Conservation (phyloP, 92 coral and sea anemone species). For the Isaurus tuberculatus region DNA sequence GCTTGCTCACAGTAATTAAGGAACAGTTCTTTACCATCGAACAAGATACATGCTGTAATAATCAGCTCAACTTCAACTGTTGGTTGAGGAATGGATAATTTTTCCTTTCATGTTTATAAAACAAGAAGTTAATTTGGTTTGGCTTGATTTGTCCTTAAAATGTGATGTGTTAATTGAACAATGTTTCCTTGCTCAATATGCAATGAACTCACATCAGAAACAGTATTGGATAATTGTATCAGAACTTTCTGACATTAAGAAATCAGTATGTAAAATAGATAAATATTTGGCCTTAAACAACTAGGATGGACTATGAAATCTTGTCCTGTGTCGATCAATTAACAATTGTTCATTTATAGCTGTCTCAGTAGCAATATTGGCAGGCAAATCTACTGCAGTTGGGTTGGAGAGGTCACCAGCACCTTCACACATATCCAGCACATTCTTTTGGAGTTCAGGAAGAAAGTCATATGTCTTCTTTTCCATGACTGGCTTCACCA, state of each 20-base stretch:
- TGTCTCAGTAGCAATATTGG: conserved; percentile 42
- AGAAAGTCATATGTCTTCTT: conserved; percentile 28
- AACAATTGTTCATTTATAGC: conserved; percentile 37
- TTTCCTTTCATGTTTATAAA: neutral
- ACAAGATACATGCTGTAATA: conserved; percentile 18
- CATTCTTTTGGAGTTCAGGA: conserved; percentile 14
- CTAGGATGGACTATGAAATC: conserved; percentile 13
- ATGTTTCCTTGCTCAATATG: conserved; percentile 18
- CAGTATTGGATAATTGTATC: neutral
- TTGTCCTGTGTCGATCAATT: conserved; percentile 24
- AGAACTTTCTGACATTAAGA: conserved; percentile 8
- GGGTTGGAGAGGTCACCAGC: neutral
- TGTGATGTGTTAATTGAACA: neutral
- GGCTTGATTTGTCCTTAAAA: neutral
- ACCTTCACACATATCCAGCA: conserved; percentile 31
- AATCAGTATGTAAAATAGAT: neutral
- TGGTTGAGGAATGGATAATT: neutral
- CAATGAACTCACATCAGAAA: neutral
- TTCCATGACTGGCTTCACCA: conserved; percentile 40
- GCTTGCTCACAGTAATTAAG: too few species aligned
- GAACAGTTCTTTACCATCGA: too few species aligned
- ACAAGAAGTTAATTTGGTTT: neutral
- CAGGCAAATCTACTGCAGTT: conserved; percentile 30
- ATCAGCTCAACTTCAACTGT: neutral
- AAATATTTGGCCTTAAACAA: neutral